A percentile compares a stretch with the other conserved stretches of the same genome.
phyloP scores from a whole-genome alignment of 92 coral and sea anemone species.

The Phenganax marumi region DNA sequence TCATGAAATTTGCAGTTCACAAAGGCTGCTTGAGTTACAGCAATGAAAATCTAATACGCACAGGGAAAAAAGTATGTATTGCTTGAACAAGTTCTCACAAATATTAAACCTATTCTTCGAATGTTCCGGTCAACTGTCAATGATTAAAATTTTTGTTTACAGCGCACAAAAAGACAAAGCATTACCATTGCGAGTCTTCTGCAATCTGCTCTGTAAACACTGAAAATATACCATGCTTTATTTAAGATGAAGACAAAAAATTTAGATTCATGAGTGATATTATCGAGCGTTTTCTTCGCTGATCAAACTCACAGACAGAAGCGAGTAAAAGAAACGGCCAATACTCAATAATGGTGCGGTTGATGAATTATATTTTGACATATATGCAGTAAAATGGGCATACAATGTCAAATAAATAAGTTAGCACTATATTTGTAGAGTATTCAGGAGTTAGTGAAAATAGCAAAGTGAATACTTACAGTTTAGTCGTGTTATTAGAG shows the following conservation, averaged over 20 bases:
- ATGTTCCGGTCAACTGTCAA: conserved; percentile 24
- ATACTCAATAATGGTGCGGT: background rate
- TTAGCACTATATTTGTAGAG: background rate
- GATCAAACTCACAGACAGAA: conserved; percentile 10
- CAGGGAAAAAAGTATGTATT: background rate
- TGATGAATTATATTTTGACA: background rate
- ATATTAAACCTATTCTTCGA: background rate
- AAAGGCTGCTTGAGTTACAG: background rate
- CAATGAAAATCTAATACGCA: background rate
- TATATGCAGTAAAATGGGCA: background rate
- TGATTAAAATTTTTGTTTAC: background rate
- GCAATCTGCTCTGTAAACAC: background rate
- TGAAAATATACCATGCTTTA: background rate
- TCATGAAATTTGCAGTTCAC: background rate
- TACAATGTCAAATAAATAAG: background rate
- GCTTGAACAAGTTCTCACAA: background rate
- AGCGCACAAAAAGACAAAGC: background rate
- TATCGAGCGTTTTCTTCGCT: background rate
- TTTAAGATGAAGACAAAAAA: background rate
- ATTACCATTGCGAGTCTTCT: background rate
- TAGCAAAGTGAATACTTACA: conserved; percentile 9
- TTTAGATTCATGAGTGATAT: background rate
- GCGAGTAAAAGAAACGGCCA: conserved; percentile 2
- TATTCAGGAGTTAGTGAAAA: background rate
- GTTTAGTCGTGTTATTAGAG: background rate